Evolutionary conservation across 2,797 vertebrate species (phyloP).

Genomic region (Rhyacichthys aspro): DNA sequence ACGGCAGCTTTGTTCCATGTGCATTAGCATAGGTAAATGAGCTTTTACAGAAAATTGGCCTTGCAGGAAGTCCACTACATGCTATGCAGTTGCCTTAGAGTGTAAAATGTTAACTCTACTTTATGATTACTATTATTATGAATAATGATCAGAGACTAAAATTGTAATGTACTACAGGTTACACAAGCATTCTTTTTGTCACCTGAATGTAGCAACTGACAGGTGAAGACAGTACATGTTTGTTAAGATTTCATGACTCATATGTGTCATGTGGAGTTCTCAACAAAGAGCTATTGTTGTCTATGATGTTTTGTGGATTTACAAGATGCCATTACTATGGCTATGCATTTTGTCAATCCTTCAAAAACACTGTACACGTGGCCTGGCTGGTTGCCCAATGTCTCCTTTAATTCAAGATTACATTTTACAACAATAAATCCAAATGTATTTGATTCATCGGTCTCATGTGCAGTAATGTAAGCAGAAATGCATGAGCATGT

Average conservation of each 20-base stretch:
- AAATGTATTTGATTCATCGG: no score
- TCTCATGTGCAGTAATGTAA: no score
- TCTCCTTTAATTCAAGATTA: no score
- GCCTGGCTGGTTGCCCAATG: no score
- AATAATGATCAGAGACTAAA: neutral
- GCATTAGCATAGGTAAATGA: constrained; percentile 55
- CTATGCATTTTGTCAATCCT: no score
- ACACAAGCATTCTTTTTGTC: constrained; percentile 3
- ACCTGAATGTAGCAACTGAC: constrained; percentile 16
- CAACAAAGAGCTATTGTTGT: no score
- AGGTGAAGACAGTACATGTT: constrained; percentile 27
- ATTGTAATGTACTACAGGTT: no score
- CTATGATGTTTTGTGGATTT: no score
- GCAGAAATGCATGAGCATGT: no score
- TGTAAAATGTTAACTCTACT: neutral
- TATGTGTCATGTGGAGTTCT: neutral
- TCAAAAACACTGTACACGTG: no score
- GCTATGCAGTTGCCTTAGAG: constrained; percentile 12
- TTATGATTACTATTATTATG: neutral
- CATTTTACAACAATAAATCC: no score
- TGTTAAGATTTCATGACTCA: constrained; percentile 8
- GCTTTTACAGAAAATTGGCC: constrained; percentile 38
- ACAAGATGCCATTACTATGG: no score
- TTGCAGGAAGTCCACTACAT: constrained; percentile 18
- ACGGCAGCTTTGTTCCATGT: constrained; percentile 56